A percentile compares a stretch with the other conserved stretches of the same genome.
Conservation (phyloP, 2,797 vertebrate genomes). For the Coregonus sp. region DNA sequence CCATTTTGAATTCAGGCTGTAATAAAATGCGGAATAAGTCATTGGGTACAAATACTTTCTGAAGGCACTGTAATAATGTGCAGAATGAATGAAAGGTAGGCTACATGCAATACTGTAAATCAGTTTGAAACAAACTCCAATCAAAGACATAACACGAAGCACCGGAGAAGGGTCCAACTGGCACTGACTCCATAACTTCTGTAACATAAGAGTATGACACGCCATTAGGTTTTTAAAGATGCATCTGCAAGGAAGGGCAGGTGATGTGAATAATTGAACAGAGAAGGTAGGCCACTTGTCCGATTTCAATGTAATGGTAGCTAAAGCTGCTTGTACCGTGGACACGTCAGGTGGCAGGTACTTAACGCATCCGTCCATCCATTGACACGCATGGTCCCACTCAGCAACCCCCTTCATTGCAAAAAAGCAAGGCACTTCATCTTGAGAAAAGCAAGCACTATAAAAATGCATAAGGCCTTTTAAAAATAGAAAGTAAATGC, state of each 20-base stretch:
- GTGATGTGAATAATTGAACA: slow-evolving; percentile 34
- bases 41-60: too few relatives aligned
- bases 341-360: slow-evolving; percentile 28
- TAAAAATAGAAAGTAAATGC: not conserved
- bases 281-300: slow-evolving; percentile 7
- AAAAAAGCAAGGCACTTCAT: slow-evolving; percentile 27
- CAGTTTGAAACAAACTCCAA: too few relatives aligned
- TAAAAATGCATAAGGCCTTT: not conserved
- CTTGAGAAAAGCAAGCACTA: not conserved
- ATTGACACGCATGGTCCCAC: not conserved
- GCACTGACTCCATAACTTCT: too few relatives aligned
- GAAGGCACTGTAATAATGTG: too few relatives aligned
- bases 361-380: not conserved
- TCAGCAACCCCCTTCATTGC: not conserved
- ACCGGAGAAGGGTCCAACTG: too few relatives aligned
- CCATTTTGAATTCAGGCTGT: too few relatives aligned
- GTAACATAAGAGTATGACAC: too few relatives aligned
- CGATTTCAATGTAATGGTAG: slow-evolving; percentile 40
- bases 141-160: too few relatives aligned
- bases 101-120: too few relatives aligned
- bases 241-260: not conserved
- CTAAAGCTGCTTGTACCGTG: slow-evolving; percentile 19
- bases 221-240: slow-evolving; percentile 2
- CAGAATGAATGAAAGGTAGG: too few relatives aligned
- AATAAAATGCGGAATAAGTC: too few relatives aligned